A percentile compares a stretch with the other conserved stretches of the same genome.
phyloP scores from a whole-genome alignment of 2,888 invertebrate genomes.

The Stratiomys singularior region DNA sequence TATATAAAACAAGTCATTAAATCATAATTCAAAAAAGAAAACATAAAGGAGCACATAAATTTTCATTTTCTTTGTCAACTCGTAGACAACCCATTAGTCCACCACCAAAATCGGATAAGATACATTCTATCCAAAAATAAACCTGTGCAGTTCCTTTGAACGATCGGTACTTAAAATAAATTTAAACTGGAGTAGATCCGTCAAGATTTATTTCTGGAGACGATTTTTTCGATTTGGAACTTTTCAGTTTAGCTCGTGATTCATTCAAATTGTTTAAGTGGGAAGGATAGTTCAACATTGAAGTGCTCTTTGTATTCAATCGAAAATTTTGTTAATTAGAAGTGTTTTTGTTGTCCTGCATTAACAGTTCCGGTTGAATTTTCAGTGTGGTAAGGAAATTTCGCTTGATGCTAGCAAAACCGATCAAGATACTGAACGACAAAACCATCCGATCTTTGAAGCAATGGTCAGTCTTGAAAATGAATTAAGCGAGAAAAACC shows the following conservation, averaged over 20 bases:
- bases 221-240: neutral
- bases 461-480: constrained; percentile 37
- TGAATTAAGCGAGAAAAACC: constrained; percentile 40
- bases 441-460: constrained; percentile 44
- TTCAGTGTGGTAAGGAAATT: constrained; percentile 41
- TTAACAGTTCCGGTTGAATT: neutral
- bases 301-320: neutral
- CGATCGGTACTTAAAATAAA: constrained; percentile 20
- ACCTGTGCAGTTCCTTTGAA: neutral
- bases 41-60: too few species aligned
- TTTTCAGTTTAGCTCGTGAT: neutral
- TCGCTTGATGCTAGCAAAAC: neutral
- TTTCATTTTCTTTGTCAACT: too few species aligned
- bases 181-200: constrained; percentile 16
- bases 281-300: too few species aligned
- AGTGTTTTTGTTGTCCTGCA: neutral
- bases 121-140: constrained; percentile 16
- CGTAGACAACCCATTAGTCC: neutral
- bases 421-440: neutral
- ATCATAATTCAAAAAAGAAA: too few species aligned
- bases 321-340: too few species aligned
- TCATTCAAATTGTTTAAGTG: neutral
- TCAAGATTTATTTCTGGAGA: constrained; percentile 37
- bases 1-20: too few species aligned
- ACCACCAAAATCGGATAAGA: constrained; percentile 16